phyloP scores from a whole-genome alignment of 1,140 invertebrate species.

The Conus betulinus region DNA sequence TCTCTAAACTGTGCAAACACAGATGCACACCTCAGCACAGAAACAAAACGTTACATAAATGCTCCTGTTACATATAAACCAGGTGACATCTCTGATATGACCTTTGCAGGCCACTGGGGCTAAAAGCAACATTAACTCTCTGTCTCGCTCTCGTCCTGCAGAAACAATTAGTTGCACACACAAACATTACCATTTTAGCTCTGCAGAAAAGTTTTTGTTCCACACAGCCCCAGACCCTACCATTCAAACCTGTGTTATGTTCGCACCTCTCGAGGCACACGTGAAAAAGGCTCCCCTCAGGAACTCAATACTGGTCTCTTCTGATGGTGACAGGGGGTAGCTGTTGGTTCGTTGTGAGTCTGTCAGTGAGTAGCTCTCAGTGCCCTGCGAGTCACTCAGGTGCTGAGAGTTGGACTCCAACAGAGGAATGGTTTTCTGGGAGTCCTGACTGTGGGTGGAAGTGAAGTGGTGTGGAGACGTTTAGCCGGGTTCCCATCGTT shows the following conservation, averaged over 20 bases:
- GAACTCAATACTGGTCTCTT: conserved; percentile 18
- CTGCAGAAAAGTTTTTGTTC: too few species aligned
- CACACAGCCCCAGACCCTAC: too few species aligned
- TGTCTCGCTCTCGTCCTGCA: too few species aligned
- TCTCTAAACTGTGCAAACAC: too few species aligned
- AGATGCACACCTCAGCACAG: too few species aligned
- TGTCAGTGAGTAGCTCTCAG: neutral
- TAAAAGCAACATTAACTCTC: too few species aligned
- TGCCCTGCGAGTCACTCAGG: neutral
- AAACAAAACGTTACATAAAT: too few species aligned
- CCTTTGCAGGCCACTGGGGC: too few species aligned
- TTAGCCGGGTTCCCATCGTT: neutral
- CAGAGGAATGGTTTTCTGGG: neutral
- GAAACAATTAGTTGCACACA: too few species aligned
- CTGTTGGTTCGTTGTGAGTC: conserved; percentile 6
- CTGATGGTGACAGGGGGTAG: neutral
- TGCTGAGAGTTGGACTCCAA: neutral
- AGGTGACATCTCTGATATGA: too few species aligned
- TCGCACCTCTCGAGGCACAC: neutral
- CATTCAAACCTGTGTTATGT: neutral
- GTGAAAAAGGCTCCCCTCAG: neutral
- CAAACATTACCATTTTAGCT: too few species aligned
- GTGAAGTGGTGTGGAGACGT: neutral
- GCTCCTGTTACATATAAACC: too few species aligned
- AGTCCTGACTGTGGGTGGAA: neutral